These are phyloP conservation scores for Megathymus violae DNA, from an alignment of 1,140 invertebrate genomes.

Conservation along the genomic window DNA sequence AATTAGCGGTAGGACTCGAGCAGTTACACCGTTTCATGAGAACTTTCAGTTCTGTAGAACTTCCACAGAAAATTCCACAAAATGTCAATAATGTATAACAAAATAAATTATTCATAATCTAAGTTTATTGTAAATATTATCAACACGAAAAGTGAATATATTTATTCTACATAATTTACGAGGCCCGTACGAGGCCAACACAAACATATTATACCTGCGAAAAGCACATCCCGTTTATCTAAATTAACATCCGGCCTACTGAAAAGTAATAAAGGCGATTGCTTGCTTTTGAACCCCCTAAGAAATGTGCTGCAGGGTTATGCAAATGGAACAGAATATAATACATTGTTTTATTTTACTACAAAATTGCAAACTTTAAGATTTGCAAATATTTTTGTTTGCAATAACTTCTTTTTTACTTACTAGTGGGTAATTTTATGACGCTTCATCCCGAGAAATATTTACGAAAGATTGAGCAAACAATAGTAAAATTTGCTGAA, in stretches of 20 bases:
- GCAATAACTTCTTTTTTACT: too few relatives aligned
- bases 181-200: background rate
- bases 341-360: too few relatives aligned
- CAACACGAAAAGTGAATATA: constrained; percentile 14
- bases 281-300: constrained; percentile 22
- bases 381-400: too few relatives aligned
- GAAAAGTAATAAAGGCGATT: constrained; percentile 30
- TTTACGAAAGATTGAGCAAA: too few relatives aligned
- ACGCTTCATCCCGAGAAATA: too few relatives aligned
- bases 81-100: background rate
- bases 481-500: too few relatives aligned
- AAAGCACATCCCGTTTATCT: constrained; percentile 29
- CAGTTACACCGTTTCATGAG: too few relatives aligned
- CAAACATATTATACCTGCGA: constrained; percentile 3
- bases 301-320: constrained; percentile 7
- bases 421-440: too few relatives aligned
- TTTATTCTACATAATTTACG: constrained; percentile 13
- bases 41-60: too few relatives aligned
- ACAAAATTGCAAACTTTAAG: too few relatives aligned
- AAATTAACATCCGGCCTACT: constrained; percentile 28
- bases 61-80: background rate
- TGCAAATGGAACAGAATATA: background rate
- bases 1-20: too few relatives aligned
- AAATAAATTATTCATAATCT: background rate
- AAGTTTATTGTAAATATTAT: background rate